Evolutionary conservation across 2,888 invertebrate genomes (phyloP), one percentile per base, ranked within the genome.

Genomic region (Perithous albicinctus): DNA sequence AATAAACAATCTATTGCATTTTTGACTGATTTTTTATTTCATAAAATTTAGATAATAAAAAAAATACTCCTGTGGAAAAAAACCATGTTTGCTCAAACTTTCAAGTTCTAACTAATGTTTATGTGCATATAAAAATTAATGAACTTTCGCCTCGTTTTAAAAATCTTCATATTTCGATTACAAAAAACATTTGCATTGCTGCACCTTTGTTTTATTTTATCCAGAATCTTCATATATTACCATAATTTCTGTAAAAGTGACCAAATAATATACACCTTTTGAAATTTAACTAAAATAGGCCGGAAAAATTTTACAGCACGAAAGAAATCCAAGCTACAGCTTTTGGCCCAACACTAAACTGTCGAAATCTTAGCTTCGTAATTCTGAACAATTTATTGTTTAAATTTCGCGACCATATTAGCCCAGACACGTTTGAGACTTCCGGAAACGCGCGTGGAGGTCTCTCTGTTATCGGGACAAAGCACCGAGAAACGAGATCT

Each of bases 361-460:
- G 12, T 20, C 20, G 26, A 54, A n/a, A 54, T 1, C 12, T 26
- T n/a, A 6, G 26, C 54, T 8, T 5, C n/a, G 12, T 26, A 26
- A 54, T 54, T 26, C 0, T 7, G 7, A 48, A 7, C 2, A 18
- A 48, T 48, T 15, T 1, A n/a, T 29, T 6, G n/a, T n/a, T n/a
- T n/a, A 56, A 2, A 0, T n/a, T 8, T 5, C 29, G 23, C 2
- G 12, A 29, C 29, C 56, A 56, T 15, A n/a, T 56, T 15, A 56
- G 66, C 59, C 51, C 70, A 69, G 69, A 29, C 32, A 51, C 59
- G 54, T 54, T 76, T 18, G 41, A 29, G 61, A 76, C 66, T 78
- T 74, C 66, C 75, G 80, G 80, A 77, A 72, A 64, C 61, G 26
- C 38, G 38, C 59, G 64, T 46, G 38, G 46, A 54, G 35, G 41